Percentiles rank a stretch among this genome's conserved stretches.
Evolutionary conservation across 2,888 invertebrate species (phyloP).

Genomic region (Schizaphis graminum): DNA sequence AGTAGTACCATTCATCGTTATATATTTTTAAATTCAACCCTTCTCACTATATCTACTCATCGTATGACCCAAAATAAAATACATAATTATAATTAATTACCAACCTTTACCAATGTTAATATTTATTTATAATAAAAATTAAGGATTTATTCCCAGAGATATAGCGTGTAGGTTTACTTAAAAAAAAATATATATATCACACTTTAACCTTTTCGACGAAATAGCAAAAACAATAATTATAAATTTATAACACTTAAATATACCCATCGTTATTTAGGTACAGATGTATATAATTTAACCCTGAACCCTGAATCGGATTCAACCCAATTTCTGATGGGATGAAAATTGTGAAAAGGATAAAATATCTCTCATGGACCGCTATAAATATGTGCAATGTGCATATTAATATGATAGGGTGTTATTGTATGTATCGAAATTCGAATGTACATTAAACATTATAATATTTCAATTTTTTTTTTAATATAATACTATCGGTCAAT

Average conservation of each 20-base stretch:
- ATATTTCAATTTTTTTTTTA: not conserved
- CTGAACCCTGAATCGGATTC: not conserved
- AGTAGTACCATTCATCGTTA: not conserved
- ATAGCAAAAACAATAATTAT: not conserved
- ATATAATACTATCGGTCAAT: not conserved
- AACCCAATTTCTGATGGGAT: conserved; percentile 4
- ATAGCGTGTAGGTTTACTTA: not conserved
- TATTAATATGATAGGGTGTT: not conserved
- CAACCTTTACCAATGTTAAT: not conserved
- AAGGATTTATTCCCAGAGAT: not conserved
- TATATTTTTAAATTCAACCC: not conserved
- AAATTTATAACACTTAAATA: not conserved
- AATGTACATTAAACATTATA: not conserved
- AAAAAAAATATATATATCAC: not conserved
- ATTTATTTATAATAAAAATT: not conserved
- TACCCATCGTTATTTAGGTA: not conserved
- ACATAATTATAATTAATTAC: conserved; percentile 9
- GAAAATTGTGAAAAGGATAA: not conserved
- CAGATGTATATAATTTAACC: not conserved
- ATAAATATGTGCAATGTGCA: not conserved
- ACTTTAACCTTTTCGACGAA: not conserved
- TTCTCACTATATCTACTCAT: not conserved
- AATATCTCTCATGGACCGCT: not conserved
- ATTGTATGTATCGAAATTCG: not conserved
- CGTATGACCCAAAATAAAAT: not conserved